phyloP scores from a whole-genome alignment of 2,888 invertebrate species.

The Oxystoma pomonae region DNA sequence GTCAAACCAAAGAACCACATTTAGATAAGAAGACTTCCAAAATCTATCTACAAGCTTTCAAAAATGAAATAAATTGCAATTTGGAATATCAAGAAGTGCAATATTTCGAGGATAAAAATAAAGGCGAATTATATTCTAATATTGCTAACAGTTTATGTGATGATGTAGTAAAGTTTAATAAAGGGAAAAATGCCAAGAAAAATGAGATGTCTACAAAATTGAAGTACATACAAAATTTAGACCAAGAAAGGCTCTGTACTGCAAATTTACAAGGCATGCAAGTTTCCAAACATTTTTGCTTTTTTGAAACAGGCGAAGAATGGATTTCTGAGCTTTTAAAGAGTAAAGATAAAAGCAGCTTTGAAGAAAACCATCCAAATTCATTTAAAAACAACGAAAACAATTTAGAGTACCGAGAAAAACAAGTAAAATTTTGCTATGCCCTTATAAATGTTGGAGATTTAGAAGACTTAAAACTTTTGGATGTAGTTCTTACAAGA shows the following conservation, averaged over 20 bases:
- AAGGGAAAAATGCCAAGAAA: neutral
- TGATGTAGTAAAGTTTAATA: neutral
- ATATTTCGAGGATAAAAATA: neutral
- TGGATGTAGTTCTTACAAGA: neutral
- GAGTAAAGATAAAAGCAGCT: neutral
- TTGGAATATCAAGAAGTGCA: neutral
- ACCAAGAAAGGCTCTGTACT: neutral
- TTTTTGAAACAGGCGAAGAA: neutral
- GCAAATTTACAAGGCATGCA: neutral
- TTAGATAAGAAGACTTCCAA: neutral
- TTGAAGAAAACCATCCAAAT: neutral
- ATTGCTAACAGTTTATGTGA: neutral
- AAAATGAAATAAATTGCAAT: neutral
- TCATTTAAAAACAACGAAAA: neutral
- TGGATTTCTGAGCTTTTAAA: neutral
- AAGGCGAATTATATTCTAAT: neutral
- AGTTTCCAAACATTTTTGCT: neutral
- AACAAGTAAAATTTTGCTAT: slow-evolving; percentile 3
- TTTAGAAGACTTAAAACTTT: neutral
- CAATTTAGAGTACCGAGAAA: neutral
- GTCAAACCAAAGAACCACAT: neutral
- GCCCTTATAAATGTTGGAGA: slow-evolving; percentile 1
- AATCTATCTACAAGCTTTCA: neutral
- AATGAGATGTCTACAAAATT: neutral
- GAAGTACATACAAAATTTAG: neutral